Evolutionary conservation across 2,113 vertebrate genomes (phyloP), one percentile per base, ranked within the genome.

Genomic region (Condylura cristata): DNA sequence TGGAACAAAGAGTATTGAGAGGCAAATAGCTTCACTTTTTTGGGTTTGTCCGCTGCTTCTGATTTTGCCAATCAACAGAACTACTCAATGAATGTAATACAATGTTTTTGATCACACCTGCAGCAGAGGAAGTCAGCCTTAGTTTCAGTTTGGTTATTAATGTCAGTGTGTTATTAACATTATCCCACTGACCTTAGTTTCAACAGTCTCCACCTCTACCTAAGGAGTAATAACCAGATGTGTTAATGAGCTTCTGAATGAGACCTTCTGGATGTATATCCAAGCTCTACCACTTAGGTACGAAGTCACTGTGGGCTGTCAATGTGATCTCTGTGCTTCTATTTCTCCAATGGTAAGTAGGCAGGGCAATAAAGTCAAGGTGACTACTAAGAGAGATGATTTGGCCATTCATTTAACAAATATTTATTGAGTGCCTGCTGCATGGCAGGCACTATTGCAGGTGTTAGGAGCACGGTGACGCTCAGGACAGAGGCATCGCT

Each of bases 391-490:
- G n/a, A 84, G 14, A 84, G 37, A 24, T 72, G 32, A 66, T 56
- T 82, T 41, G 37, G 63, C n/a, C 39, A 79, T 34, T 56, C 65
- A 84, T 41, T 89, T 30, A 82, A 44, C 44, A 92, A 39, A 71
- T 90, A 87, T 85, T 81, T 87, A 87, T 65, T 46, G 53, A 94
- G 76, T 79, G 34, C 37, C 63, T 70, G 51, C 44, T 63, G 22
- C 65, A 12, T 9, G 53, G 24, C 60, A n/a, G 22, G 39, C 28
- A 41, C 75, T 11, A 34, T 2, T 34, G 39, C 53, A 84, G 75
- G 82, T 89, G 80, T 76, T 53, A 61, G 65, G 22, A 72, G 71
- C 30, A 41, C 14, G 37, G 46, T 17, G 8, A 78, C 32, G n/a
- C 39, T 28, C 41, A 81, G 65, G 53, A 93, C 90, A 90, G 80